Evolutionary conservation across 2,888 invertebrate genomes (phyloP).

Genomic region (Timandra comae): DNA sequence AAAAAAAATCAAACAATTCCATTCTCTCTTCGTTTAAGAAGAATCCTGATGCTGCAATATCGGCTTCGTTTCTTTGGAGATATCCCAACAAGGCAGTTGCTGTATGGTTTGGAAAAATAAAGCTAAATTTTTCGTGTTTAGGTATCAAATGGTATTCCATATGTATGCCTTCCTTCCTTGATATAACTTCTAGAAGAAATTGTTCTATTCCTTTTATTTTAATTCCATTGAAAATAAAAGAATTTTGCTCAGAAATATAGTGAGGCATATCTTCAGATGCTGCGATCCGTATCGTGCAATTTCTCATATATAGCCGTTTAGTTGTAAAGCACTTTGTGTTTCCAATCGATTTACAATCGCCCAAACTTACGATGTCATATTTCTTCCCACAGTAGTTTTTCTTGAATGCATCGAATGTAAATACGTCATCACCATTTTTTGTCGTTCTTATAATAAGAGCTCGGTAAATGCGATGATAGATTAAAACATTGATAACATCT

Average conservation of each 20-base stretch:
- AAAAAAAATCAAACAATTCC: slow-evolving; percentile 42
- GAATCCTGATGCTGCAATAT: slow-evolving; percentile 41
- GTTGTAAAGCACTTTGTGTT: slow-evolving; percentile 21
- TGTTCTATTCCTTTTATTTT: slow-evolving; percentile 40
- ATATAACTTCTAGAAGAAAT: slow-evolving; percentile 37
- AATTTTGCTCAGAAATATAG: slow-evolving; percentile 29
- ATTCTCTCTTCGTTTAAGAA: slow-evolving; percentile 39
- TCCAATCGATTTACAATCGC: slow-evolving; percentile 26
- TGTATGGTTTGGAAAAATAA: slow-evolving; percentile 40
- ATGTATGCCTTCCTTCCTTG: slow-evolving; percentile 23
- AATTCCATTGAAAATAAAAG: slow-evolving; percentile 26
- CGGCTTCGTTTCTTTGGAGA: slow-evolving; percentile 33
- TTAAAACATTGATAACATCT: slow-evolving; percentile 26
- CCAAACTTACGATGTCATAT: slow-evolving; percentile 23
- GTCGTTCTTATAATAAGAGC: slow-evolving; percentile 24
- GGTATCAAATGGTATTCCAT: slow-evolving; percentile 20
- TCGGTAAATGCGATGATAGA: slow-evolving; percentile 33
- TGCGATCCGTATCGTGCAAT: slow-evolving; percentile 37
- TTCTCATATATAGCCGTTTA: slow-evolving; percentile 21
- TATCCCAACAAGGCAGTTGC: slow-evolving; percentile 36
- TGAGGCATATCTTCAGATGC: slow-evolving; percentile 34
- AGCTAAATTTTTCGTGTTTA: slow-evolving; percentile 21
- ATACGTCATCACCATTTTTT: slow-evolving; percentile 19
- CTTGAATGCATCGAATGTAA: slow-evolving; percentile 38
- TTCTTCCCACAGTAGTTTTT: slow-evolving; percentile 34